phyloP scores from a whole-genome alignment of 2,797 vertebrate species.

The Helicolenus hilgendorfi region DNA sequence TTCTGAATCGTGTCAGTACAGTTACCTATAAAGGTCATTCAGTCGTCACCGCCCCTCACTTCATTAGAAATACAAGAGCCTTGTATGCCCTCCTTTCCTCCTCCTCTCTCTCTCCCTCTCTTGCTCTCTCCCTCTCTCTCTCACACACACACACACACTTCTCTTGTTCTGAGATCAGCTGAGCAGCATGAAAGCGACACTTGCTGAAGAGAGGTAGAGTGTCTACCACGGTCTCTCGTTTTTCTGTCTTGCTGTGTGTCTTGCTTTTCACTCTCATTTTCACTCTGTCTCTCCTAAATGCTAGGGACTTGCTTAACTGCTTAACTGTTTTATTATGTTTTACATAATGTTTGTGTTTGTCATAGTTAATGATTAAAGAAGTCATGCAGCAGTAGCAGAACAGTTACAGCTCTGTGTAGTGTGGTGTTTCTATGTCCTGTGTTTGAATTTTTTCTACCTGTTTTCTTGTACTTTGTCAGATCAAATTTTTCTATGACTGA shows the following conservation, averaged over 20 bases:
- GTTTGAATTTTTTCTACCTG: not conserved
- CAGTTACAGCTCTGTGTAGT: not conserved
- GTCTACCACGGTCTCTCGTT: conserved; percentile 29
- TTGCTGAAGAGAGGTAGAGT: conserved; percentile 74
- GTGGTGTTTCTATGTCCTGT: not conserved
- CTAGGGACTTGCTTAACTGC: not conserved
- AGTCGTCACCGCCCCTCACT: conserved; percentile 60
- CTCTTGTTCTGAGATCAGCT: conserved; percentile 76
- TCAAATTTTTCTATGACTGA: not conserved
- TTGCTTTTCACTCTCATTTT: conserved; percentile 38
- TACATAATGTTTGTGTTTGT: not conserved
- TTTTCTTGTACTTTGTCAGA: not conserved
- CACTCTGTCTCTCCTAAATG: not conserved
- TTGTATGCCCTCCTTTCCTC: conserved; percentile 35
- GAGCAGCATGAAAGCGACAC: conserved; percentile 66
- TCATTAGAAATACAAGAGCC: conserved; percentile 71
- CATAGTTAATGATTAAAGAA: conserved; percentile 34
- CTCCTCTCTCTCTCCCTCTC: not conserved
- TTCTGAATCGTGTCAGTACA: not conserved
- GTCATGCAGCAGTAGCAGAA: not conserved
- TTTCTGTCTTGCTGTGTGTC: conserved; percentile 26
- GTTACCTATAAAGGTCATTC: conserved; percentile 43
- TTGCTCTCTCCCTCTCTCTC: not conserved
- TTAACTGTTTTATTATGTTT: not conserved
- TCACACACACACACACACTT: conserved; percentile 48